Conservation (phyloP, 2,888 invertebrate species). For the Matsumyia berberina region DNA sequence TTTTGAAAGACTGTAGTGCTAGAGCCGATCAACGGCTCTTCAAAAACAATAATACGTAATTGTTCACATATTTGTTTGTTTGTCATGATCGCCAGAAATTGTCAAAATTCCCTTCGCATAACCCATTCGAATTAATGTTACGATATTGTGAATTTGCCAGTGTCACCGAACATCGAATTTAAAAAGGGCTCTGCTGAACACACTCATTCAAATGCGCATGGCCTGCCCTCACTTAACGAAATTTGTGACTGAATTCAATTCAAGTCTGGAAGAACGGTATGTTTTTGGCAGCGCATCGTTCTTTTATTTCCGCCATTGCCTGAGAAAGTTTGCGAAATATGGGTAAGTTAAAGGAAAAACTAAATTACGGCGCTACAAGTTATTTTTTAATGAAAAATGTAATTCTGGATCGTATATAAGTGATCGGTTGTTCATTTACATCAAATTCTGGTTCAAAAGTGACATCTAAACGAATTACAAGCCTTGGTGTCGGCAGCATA, state of each 20-base stretch:
- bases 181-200: not conserved
- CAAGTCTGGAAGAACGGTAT: constrained; percentile 57
- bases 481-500: not conserved
- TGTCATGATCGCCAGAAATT: too few relatives aligned
- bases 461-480: not conserved
- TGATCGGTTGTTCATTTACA: constrained; percentile 4
- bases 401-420: not conserved
- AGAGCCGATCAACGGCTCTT: too few relatives aligned
- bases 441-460: not conserved
- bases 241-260: constrained; percentile 49
- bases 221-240: constrained; percentile 59
- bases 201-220: constrained; percentile 1
- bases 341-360: constrained; percentile 81
- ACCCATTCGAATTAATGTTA: too few relatives aligned
- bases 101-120: too few relatives aligned
- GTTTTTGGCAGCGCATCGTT: constrained; percentile 77
- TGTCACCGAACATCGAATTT: not conserved
- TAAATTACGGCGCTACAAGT: constrained; percentile 30
- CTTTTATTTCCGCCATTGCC: constrained; percentile 85
- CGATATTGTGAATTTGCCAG: too few relatives aligned
- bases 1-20: too few relatives aligned
- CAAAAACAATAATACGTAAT: too few relatives aligned
- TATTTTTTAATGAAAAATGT: constrained; percentile 25
- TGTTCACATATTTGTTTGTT: too few relatives aligned
- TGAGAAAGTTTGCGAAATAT: constrained; percentile 84